phyloP scores from a whole-genome alignment of 2,888 invertebrate species.

The Cheilosia soror region DNA sequence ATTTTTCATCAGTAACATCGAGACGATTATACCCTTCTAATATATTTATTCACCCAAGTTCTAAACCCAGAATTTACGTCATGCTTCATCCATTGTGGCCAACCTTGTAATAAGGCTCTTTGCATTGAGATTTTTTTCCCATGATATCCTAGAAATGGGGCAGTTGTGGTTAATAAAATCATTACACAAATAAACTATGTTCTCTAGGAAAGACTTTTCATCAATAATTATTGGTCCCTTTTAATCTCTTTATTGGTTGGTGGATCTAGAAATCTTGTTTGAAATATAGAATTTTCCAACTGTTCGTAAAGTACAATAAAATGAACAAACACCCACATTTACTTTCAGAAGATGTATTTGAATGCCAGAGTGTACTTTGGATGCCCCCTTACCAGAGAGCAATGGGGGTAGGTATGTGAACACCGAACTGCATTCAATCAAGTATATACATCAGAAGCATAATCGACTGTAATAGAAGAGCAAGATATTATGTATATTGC shows the following conservation, averaged over 20 bases:
- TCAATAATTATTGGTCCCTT: too few species aligned
- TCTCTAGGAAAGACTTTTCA: too few species aligned
- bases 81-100: too few species aligned
- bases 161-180: too few species aligned
- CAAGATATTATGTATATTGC: not conserved
- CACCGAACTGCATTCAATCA: conserved; percentile 13
- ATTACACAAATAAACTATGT: too few species aligned
- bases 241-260: too few species aligned
- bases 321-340: not conserved
- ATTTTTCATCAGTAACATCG: not conserved
- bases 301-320: not conserved
- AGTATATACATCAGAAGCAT: conserved; percentile 15
- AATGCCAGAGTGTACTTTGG: not conserved
- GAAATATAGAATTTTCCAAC: not conserved
- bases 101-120: too few species aligned
- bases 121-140: too few species aligned
- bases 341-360: not conserved
- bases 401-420: not conserved
- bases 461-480: conserved; percentile 1
- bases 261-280: not conserved
- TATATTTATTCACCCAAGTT: too few species aligned
- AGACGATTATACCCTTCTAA: not conserved
- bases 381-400: not conserved
- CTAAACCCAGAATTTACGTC: too few species aligned
- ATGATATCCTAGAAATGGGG: too few species aligned